Base-by-base conservation (phyloP, 2,797 vertebrate genomes). In the Avahi laniger region DNA sequence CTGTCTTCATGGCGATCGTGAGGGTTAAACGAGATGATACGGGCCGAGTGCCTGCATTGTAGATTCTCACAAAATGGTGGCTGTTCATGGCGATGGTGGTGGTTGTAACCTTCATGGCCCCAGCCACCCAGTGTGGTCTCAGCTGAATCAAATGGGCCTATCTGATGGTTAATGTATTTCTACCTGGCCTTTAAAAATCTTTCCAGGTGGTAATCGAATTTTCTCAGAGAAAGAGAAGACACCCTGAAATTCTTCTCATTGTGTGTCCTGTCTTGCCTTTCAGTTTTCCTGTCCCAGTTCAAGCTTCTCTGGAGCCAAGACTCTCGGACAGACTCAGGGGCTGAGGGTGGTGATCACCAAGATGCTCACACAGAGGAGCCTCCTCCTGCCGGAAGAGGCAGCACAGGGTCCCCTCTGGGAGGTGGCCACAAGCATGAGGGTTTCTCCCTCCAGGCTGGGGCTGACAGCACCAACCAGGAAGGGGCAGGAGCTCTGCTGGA, bases 281-380 rank as follows among this genome's bases (percentile, higher is more conserved):
- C 92, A 99, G 99, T 99, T n/a, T 99, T 99, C 97, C 95, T 99
- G 82, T 99, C 99, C 0, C 98, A 98, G 94, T 99, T 99, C 98
- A 99, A 97, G 98, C 98, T 99, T 78, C 97, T 99, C 86, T 97
- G 97, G 97, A 97, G 97, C 69, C 96, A 38, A 46, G 97, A 97
- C 67, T 30, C 96, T 75, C 26, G 4, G 7, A 89, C 95, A 61
- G 69, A 89, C 78, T 50, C 85, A 0, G 79, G 91, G 76, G 70
- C 89, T 50, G 89, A 96, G 81, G 87, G 95, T 69, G 81, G n/a
- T 15, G 0, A 1, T 65, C 80, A 43, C 17, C 76, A 91, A 96
- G 57, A 20, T 82, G 9, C n/a, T 46, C 24, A 38, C 4, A 3
- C 79, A 65, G 95, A 85, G 95, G 46, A 87, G 69, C 8, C 30